Conservation (phyloP, 2,113 vertebrate species). For the Paralichthys olivaceus region DNA sequence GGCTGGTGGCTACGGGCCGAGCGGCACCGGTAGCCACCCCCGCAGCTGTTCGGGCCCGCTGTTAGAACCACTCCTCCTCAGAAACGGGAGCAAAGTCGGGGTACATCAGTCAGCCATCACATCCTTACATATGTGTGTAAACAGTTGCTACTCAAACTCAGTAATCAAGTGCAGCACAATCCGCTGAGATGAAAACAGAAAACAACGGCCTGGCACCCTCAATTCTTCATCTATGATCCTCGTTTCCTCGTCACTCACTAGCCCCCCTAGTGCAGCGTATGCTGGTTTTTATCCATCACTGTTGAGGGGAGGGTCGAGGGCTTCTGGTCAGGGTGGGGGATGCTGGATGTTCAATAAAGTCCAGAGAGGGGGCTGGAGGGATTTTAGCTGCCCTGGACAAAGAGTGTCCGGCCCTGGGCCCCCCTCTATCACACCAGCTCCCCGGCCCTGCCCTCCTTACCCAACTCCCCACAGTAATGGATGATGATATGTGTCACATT, state of each 20-base stretch:
- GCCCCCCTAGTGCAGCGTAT: conserved; percentile 69
- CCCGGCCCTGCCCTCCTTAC: conserved; percentile 56
- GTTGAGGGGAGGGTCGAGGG: conserved; percentile 45
- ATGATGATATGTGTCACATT: conserved; percentile 82
- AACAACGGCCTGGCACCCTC: conserved; percentile 66
- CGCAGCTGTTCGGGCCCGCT: conserved; percentile 43
- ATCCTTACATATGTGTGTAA: conserved; percentile 77
- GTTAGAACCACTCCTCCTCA: conserved; percentile 25
- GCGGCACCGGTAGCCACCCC: conserved; percentile 30
- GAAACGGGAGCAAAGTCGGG: conserved; percentile 31
- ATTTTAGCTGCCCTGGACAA: conserved; percentile 86
- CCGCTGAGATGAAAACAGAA: conserved; percentile 74
- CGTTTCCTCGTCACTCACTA: conserved; percentile 50
- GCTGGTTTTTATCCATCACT: conserved; percentile 79
- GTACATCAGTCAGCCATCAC: conserved; percentile 55
- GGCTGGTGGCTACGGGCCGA: conserved; percentile 41
- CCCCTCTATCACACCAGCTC: conserved; percentile 46
- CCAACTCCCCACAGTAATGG: conserved; percentile 61
- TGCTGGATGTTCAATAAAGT: conserved; percentile 55
- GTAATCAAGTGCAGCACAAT: conserved; percentile 71
- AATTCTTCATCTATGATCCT: conserved; percentile 61
- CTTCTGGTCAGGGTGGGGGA: conserved; percentile 50
- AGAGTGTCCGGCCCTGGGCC: conserved; percentile 75
- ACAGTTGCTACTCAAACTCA: conserved; percentile 74
- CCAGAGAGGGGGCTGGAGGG: conserved; percentile 70